These are phyloP conservation scores for Abrostola triplasia DNA, from an alignment of 2,888 invertebrate species.

Conservation along the genomic window DNA sequence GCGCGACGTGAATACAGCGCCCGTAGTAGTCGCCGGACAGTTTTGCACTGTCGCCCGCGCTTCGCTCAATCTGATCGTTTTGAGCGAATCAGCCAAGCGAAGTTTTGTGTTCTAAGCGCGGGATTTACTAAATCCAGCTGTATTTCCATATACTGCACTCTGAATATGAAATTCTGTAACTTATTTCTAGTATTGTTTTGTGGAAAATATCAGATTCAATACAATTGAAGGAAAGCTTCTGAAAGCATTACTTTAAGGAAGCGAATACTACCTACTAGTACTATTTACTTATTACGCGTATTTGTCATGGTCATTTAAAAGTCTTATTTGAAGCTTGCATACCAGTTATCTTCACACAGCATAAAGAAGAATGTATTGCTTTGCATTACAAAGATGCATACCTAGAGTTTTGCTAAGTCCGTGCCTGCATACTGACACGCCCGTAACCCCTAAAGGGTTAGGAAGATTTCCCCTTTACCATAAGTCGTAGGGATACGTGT, in stretches of 20 bases:
- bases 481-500: too few species aligned
- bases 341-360: too few species aligned
- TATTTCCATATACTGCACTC: slow-evolving; percentile 57
- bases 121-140: slow-evolving; percentile 68
- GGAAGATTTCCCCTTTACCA: too few species aligned
- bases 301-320: slow-evolving; percentile 14
- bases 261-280: not conserved
- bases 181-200: slow-evolving; percentile 51
- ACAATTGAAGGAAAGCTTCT: slow-evolving; percentile 20
- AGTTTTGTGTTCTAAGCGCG: slow-evolving; percentile 72
- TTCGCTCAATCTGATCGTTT: slow-evolving; percentile 68
- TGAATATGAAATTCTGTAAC: slow-evolving; percentile 57
- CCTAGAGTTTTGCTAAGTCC: too few species aligned
- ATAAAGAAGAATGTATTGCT: too few species aligned
- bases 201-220: slow-evolving; percentile 39
- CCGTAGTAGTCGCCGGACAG: slow-evolving; percentile 46
- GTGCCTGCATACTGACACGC: too few species aligned
- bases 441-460: too few species aligned
- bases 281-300: slow-evolving; percentile 2
- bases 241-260: slow-evolving; percentile 2
- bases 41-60: slow-evolving; percentile 62
- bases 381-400: too few species aligned
- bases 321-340: not conserved
- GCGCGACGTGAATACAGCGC: not conserved
- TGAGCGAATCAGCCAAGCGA: slow-evolving; percentile 70